Evolutionary conservation across 1,140 invertebrate species (phyloP), one percentile per base, ranked within the genome.

Genomic region (Lethrus apterus): DNA sequence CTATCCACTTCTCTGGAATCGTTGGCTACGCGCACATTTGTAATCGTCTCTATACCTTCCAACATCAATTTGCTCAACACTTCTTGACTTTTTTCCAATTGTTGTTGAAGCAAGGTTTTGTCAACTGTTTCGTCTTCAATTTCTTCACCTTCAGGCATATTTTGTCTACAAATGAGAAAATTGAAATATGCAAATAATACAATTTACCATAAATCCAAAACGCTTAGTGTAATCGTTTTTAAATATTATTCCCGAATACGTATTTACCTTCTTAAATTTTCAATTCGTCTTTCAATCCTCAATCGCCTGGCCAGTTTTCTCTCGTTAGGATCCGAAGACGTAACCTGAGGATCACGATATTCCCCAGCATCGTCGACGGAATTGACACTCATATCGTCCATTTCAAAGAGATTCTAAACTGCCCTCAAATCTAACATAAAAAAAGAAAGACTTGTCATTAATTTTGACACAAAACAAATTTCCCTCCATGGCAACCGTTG

Each of bases 11-110:
- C 83, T 2, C 83, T 69, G 1, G 78, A 75, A 55, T 88, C 83
- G 21, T 78, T 85, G 0, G 83, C 85, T 13, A 85, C 70, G 60
- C 75, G 73, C 1, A 88, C 78, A 61, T 85, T 86, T 11, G 80
- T 73, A 46, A 86, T 80, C 54, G 80, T 74, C 61, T 84, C 81
- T 32, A 79, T 73, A 14, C 80, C 81, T 68, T 86, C 83, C 20
- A 70, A 53, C 2, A 79, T 59, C 19, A 85, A 63, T 26, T 75
- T 71, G 44, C 78, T 72, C 9, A 84, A 65, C 26, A 77, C 56
- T 49, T 77, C 73, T 1, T 66, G 68, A 34, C 79, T 80, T 8
- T 63, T 62, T 11, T 74, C 61, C 3, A 80, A 73, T 55, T 81
- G 78, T 46, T 70, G 66, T 49, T 82, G 75, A 18, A 76, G 72